A percentile compares a stretch with the other conserved stretches of the same genome.
These are phyloP conservation scores for Thera britannica DNA, from an alignment of 2,888 invertebrate species.

Conservation along the genomic window DNA sequence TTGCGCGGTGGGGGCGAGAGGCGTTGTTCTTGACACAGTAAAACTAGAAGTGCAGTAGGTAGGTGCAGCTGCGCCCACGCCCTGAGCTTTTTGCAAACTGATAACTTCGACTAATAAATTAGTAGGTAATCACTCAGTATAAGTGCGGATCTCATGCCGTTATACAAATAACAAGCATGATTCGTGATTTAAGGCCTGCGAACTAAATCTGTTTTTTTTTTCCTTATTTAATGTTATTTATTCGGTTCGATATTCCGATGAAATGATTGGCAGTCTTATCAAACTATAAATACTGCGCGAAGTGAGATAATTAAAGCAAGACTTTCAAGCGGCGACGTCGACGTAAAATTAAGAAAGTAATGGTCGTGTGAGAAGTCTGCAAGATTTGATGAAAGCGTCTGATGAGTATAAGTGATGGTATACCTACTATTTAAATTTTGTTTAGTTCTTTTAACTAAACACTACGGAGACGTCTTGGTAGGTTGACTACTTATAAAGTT, in stretches of 20 bases:
- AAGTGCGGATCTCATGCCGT: neutral
- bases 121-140: neutral
- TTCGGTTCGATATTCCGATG: neutral
- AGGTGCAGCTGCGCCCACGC: slow-evolving; percentile 82
- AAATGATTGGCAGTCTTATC: neutral
- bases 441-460: neutral
- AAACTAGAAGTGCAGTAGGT: slow-evolving; percentile 85
- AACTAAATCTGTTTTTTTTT: neutral
- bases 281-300: slow-evolving; percentile 11
- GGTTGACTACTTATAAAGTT: slow-evolving; percentile 3
- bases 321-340: slow-evolving; percentile 14
- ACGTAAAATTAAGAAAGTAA: slow-evolving; percentile 20
- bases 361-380: slow-evolving; percentile 8
- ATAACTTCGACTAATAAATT: slow-evolving; percentile 30
- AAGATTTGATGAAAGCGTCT: slow-evolving; percentile 18
- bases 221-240: too few relatives aligned
- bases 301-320: slow-evolving; percentile 8
- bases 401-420: slow-evolving; percentile 3
- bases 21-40: slow-evolving; percentile 85
- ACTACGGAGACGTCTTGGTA: neutral
- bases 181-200: neutral
- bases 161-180: neutral
- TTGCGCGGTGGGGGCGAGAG: slow-evolving; percentile 71
- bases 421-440: neutral
- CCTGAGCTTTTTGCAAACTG: slow-evolving; percentile 71